Base-by-base conservation (phyloP, 1,140 invertebrate species). In the Procambarus clarkii region DNA sequence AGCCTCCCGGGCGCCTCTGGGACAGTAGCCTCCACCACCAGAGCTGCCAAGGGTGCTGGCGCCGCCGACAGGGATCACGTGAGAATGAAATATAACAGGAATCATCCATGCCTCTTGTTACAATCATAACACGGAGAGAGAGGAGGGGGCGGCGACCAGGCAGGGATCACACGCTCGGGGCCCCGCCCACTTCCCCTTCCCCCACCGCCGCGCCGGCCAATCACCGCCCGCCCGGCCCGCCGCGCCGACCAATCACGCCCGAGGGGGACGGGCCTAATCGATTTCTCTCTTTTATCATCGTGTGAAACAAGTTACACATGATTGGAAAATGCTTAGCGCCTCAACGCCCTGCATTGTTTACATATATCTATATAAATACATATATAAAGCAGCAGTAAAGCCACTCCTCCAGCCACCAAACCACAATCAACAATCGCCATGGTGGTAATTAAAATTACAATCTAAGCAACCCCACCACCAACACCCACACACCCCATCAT, bases 261-360 rank as follows among this genome's bases (percentile, higher is more conserved):
- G 82, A 91, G 88, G 88, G 88, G 88, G 88, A 91, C 79, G 88
- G 88, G 82, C 88, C 88, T 91, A 91, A 91, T 91, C 88, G 88
- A 91, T 91, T 91, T 86, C 88, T 86, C 88, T 74, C 88, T 91
- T 91, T 86, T 91, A 91, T 91, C 88, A 91, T 91, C 77, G 88
- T 91, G 88, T 71, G 88, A 91, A n/a, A 91, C 88, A 91, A 91
- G 88, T 91, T 91, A 91, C 88, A 91, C 88, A 86, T 85, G 88
- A 91, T 91, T 85, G 88, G 88, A 80, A 91, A 91, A 91, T 91
- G 88, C 76, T 91, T 91, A 91, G 69, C 88, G 76, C 88, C 76
- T 86, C 86, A 76, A 91, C 82, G 88, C 82, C 50, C 76, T 54
- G 64, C 88, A 91, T 80, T 91, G 74, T 64, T 91, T 91, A 79